These are phyloP conservation scores for Nasonia vitripennis DNA, from an alignment of 1,140 invertebrate genomes.

Conservation along the genomic window DNA sequence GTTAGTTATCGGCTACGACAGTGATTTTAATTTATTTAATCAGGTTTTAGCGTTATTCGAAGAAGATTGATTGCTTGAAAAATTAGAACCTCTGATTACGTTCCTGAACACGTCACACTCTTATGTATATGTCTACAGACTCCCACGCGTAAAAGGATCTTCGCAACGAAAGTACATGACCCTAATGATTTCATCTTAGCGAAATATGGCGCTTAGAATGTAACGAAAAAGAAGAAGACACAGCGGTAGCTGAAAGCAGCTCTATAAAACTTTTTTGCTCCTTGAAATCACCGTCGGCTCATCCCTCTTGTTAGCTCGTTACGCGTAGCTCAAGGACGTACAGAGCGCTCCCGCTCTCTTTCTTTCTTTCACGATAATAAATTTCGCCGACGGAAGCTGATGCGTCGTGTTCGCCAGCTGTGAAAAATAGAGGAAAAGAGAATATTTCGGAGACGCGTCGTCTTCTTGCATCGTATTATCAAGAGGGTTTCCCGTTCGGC, in stretches of 20 bases:
- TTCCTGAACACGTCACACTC: too few relatives aligned
- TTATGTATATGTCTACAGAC: not conserved
- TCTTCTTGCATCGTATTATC: constrained; percentile 8
- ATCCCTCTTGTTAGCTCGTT: constrained; percentile 27
- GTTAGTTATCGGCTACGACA: too few relatives aligned
- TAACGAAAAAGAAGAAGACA: not conserved
- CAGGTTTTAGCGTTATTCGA: too few relatives aligned
- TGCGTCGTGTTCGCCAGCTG: not conserved
- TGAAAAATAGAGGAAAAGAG: not conserved
- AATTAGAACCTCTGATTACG: too few relatives aligned
- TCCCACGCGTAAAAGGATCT: too few relatives aligned
- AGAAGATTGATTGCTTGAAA: too few relatives aligned
- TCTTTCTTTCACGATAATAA: constrained; percentile 8
- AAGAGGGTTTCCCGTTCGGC: not conserved
- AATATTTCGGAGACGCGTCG: not conserved
- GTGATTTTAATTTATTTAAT: too few relatives aligned
- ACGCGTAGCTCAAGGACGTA: not conserved
- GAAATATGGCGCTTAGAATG: not conserved
- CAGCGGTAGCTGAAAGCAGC: not conserved
- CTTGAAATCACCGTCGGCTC: not conserved
- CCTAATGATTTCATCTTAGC: not conserved
- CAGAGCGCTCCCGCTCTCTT: not conserved
- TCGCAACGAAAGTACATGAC: not conserved
- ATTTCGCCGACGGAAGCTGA: constrained; percentile 14
- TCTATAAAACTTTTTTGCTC: constrained; percentile 4